Evolutionary conservation across 2,888 invertebrate genomes (phyloP).

Genomic region (Prionchulus punctatus): DNA sequence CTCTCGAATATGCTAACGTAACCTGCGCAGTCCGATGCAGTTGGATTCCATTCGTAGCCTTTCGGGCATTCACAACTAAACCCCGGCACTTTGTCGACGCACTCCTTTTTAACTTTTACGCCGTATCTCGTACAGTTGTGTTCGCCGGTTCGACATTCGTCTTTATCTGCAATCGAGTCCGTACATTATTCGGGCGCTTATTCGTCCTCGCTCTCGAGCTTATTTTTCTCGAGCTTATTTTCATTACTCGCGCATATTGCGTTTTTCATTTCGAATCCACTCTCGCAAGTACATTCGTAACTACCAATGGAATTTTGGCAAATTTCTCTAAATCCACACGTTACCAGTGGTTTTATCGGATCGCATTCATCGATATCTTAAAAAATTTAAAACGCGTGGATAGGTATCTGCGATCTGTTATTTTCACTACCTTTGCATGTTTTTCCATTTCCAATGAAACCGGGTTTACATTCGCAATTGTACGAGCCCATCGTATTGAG

Average conservation of each 20-base stretch:
- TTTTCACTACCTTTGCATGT: background rate
- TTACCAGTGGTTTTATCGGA: background rate
- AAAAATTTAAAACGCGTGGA: background rate
- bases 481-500: background rate
- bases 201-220: background rate
- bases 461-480: background rate
- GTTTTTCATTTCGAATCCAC: background rate
- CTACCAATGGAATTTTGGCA: background rate
- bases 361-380: slow-evolving; percentile 1
- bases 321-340: background rate
- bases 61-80: background rate
- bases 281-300: background rate
- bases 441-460: background rate
- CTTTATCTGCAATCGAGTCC: background rate
- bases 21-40: background rate
- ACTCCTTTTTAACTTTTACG: background rate
- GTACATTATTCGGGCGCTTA: background rate
- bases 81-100: background rate
- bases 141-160: background rate
- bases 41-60: background rate
- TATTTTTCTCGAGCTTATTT: background rate
- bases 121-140: background rate
- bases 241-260: background rate
- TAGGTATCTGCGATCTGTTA: background rate
- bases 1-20: too few species aligned